Evolutionary conservation across 2,888 invertebrate genomes (phyloP), one percentile per base, ranked within the genome.

Genomic region (Strigamia transsilvanica): DNA sequence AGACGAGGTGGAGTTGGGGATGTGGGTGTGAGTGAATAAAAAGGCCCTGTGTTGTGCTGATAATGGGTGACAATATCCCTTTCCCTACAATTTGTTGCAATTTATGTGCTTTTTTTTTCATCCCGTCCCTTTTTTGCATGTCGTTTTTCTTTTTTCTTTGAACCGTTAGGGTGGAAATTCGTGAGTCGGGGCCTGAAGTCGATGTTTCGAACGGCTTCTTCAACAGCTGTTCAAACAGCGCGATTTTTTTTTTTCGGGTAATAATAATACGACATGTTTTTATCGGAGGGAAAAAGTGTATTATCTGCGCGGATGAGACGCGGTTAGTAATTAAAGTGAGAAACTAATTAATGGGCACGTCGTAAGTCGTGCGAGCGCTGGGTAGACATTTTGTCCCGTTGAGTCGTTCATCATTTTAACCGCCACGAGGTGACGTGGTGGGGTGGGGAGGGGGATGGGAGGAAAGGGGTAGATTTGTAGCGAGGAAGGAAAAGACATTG

Each of bases 11-110:
- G 66, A 66, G 66, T 66, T 66, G 66, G 66, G 66, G 66, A 66
- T 23, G 66, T 66, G 66, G 66, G 66, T 66, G 66, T 66, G 66
- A 66, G 66, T 66, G 66, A 42, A 56, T 34, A 81, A 81, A 81
- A 81, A 38, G 81, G 61, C 66, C 23, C 66, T 81, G 81, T 56
- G 81, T 42, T 32, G 32, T 81, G 81, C 81, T 81, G 81, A 81
- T 81, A 81, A 81, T 81, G 81, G 81, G 56, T 41, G 56, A 81
- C 81, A 81, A 81, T 81, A 81, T 61, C 80, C 81, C 81, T 56
- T 27, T 81, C 81, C 81, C 56, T 79, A 34, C 81, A 81, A 27
- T 81, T 81, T 81, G 46, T 32, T 61, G 81, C 66, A 81, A 81
- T 81, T 81, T 81, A 81, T 81, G 81, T 81, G 81, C 61, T 81